Evolutionary conservation across 2,113 vertebrate species (phyloP).

Genomic region (Zosterops hypoxanthus): DNA sequence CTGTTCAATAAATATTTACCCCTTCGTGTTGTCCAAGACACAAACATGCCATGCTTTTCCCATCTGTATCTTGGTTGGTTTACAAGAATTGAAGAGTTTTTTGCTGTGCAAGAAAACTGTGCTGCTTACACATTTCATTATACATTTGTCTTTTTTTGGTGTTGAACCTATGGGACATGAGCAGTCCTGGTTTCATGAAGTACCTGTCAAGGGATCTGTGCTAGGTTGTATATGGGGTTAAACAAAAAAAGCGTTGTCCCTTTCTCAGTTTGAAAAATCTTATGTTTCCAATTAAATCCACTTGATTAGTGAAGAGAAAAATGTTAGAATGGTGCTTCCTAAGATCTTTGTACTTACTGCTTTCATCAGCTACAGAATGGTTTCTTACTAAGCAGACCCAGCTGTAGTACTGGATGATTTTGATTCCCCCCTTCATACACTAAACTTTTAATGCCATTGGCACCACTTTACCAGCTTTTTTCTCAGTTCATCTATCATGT

Average conservation of each 20-base stretch:
- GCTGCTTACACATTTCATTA: neutral
- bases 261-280: neutral
- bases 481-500: neutral
- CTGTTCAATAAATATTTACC: no score
- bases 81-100: neutral
- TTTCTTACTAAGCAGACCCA: neutral
- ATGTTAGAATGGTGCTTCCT: neutral
- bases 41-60: neutral
- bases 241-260: neutral
- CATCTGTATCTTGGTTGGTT: neutral
- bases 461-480: neutral
- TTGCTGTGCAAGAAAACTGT: neutral
- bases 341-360: neutral
- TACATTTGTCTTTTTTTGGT: neutral
- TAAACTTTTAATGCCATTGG: neutral
- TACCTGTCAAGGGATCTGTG: neutral
- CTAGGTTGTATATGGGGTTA: neutral
- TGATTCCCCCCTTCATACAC: neutral
- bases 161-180: neutral
- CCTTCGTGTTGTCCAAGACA: neutral
- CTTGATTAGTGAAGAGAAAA: neutral
- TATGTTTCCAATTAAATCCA: fast-evolving
- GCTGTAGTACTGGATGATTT: neutral
- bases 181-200: neutral
- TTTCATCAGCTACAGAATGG: neutral